A percentile compares a stretch with the other conserved stretches of the same genome.
These are phyloP conservation scores for Subacronicta megacephala DNA, from an alignment of 2,888 invertebrate species.

Conservation along the genomic window DNA sequence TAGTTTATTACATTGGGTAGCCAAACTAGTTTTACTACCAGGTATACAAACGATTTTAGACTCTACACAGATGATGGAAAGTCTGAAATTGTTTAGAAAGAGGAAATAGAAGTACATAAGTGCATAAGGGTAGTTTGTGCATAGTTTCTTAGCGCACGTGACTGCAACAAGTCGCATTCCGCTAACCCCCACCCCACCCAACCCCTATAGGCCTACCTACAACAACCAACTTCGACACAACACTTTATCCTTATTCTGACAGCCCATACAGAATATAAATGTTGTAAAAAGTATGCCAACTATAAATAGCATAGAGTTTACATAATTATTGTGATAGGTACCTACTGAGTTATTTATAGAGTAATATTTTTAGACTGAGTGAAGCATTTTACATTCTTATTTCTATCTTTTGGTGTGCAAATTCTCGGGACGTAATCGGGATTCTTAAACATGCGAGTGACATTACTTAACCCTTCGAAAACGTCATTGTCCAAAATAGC, in stretches of 20 bases:
- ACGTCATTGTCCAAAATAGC: constrained; percentile 12
- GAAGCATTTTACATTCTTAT: constrained; percentile 6
- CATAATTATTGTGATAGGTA: constrained; percentile 7
- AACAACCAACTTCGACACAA: constrained; percentile 23
- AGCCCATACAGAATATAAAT: constrained; percentile 6
- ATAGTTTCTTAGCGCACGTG: constrained; percentile 74
- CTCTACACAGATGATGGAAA: constrained; percentile 7
- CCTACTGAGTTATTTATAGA: constrained; percentile 31
- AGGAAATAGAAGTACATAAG: constrained; percentile 37
- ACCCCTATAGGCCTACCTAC: constrained; percentile 59
- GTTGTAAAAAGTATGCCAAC: constrained; percentile 18
- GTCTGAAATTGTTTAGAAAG: constrained; percentile 23
- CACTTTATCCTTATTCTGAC: constrained; percentile 15
- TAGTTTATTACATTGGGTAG: constrained; percentile 44
- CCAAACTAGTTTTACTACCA: constrained; percentile 40
- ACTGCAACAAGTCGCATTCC: constrained; percentile 83
- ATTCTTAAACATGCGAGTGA: background rate
- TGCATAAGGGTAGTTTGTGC: constrained; percentile 61
- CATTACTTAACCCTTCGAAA: constrained; percentile 15
- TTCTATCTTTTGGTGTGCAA: constrained; percentile 5
- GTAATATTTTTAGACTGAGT: constrained; percentile 27
- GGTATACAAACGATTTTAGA: constrained; percentile 20
- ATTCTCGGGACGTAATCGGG: constrained; percentile 18
- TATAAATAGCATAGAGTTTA: constrained; percentile 17
- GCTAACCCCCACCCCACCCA: constrained; percentile 58